Evolutionary conservation across 2,888 invertebrate species (phyloP).

Genomic region (Laspeyria flexula): DNA sequence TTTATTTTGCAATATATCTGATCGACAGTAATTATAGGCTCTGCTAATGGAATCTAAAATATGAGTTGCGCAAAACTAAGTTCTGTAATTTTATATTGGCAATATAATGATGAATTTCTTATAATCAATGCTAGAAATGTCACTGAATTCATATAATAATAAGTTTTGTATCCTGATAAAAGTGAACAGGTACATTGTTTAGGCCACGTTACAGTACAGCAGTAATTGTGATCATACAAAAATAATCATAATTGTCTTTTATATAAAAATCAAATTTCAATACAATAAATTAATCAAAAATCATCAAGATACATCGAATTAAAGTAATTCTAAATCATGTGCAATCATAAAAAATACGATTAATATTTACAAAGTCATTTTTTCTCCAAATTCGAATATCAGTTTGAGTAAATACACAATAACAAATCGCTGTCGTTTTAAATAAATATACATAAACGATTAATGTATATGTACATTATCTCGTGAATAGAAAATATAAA

Average conservation of each 20-base stretch:
- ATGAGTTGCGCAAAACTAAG: not conserved
- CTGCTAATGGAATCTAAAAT: not conserved
- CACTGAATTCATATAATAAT: constrained; percentile 21
- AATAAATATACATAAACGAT: constrained; percentile 29
- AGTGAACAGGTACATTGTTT: constrained; percentile 49
- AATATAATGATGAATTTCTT: not conserved
- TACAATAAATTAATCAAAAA: constrained; percentile 53
- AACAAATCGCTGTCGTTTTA: constrained; percentile 30
- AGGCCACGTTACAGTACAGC: constrained; percentile 40
- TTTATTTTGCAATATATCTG: not conserved
- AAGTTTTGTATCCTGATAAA: constrained; percentile 39
- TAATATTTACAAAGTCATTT: constrained; percentile 56
- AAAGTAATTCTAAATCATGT: constrained; percentile 44
- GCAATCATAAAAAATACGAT: constrained; percentile 45
- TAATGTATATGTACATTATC: constrained; percentile 35
- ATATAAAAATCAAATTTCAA: constrained; percentile 47
- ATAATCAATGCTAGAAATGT: constrained; percentile 36
- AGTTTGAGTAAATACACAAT: constrained; percentile 40
- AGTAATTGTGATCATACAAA: constrained; percentile 35
- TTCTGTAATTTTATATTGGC: not conserved
- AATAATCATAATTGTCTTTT: constrained; percentile 64
- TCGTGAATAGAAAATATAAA: constrained; percentile 37
- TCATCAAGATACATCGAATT: constrained; percentile 58
- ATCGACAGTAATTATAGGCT: not conserved
- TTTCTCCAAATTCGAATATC: constrained; percentile 39